Percentiles rank a stretch among this genome's conserved stretches.
These are phyloP conservation scores for Scaptodrosophila latifasciaeformis DNA, from an alignment of 2,888 invertebrate genomes.

Conservation along the genomic window DNA sequence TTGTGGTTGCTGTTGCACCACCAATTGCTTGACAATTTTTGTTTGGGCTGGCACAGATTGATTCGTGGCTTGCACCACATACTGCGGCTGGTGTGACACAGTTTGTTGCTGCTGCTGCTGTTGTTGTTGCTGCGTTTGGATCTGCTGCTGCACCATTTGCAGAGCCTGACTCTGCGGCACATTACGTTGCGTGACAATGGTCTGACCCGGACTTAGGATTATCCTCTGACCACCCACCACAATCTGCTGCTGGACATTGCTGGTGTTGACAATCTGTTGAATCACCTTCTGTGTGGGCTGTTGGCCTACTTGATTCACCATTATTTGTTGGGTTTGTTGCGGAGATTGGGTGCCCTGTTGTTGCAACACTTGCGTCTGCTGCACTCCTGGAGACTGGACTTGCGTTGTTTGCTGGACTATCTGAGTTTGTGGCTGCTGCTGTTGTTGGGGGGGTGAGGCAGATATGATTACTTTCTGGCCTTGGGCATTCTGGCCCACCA, in stretches of 20 bases:
- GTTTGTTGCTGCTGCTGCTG: constrained; percentile 29
- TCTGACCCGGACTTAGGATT: constrained; percentile 74
- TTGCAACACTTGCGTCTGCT: constrained; percentile 44
- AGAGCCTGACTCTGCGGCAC: constrained; percentile 67
- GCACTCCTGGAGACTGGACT: constrained; percentile 55
- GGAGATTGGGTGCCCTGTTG: constrained; percentile 25
- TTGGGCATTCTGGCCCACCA: constrained; percentile 72
- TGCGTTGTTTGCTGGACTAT: constrained; percentile 20
- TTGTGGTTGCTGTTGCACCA: constrained; percentile 48
- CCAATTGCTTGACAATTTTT: constrained; percentile 62
- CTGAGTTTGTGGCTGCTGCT: constrained; percentile 40
- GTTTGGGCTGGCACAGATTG: constrained; percentile 47
- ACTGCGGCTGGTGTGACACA: constrained; percentile 61
- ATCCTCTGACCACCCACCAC: constrained; percentile 74
- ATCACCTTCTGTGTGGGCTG: constrained; percentile 73
- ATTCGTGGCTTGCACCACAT: constrained; percentile 51
- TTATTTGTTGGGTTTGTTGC: constrained; percentile 54
- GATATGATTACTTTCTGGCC: constrained; percentile 75
- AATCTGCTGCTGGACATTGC: constrained; percentile 74
- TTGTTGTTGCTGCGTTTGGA: constrained; percentile 34
- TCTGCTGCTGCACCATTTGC: constrained; percentile 58
- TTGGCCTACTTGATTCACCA: constrained; percentile 46
- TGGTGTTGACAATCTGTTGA: constrained; percentile 74
- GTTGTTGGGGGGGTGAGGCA: constrained; percentile 47
- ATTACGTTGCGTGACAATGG: constrained; percentile 73